A percentile compares a stretch with the other conserved stretches of the same genome.
phyloP scores from a whole-genome alignment of 2,113 vertebrate species.

The Argyrosomus japonicus region DNA sequence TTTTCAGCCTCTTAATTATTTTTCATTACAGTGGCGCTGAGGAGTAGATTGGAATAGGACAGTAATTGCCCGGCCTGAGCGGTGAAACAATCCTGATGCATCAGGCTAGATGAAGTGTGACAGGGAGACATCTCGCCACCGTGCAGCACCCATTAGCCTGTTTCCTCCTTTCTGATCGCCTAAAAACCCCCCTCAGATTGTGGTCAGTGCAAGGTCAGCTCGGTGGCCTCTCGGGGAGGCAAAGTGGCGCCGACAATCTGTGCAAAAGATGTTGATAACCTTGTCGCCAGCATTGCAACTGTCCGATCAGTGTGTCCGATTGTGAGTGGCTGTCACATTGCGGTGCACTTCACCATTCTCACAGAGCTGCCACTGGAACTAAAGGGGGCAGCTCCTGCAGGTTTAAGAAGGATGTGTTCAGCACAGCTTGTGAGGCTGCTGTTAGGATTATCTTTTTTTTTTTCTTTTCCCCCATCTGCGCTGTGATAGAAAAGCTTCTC shows the following conservation, averaged over 20 bases:
- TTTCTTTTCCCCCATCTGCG: slow-evolving; percentile 54
- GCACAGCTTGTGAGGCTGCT: slow-evolving; percentile 75
- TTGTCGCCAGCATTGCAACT: slow-evolving; percentile 77
- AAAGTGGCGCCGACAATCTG: slow-evolving; percentile 82
- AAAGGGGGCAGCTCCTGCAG: slow-evolving; percentile 66
- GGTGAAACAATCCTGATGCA: slow-evolving; percentile 91
- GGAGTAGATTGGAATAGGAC: slow-evolving; percentile 98
- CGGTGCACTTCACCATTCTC: slow-evolving; percentile 65
- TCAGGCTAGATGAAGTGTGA: slow-evolving; percentile 99
- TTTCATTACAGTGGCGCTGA: slow-evolving; percentile 96
- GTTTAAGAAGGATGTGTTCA: slow-evolving; percentile 76
- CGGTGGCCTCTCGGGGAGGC: slow-evolving; percentile 84
- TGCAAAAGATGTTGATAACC: slow-evolving; percentile 85
- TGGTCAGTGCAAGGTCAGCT: slow-evolving; percentile 93
- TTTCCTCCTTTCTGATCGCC: slow-evolving; percentile 93
- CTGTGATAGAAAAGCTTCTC: slow-evolving; percentile 75
- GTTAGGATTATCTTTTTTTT: slow-evolving; percentile 68
- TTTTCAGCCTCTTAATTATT: slow-evolving; percentile 99
- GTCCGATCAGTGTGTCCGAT: slow-evolving; percentile 64
- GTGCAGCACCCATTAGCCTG: slow-evolving; percentile 92
- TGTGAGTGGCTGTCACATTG: slow-evolving; percentile 64
- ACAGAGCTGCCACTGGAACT: slow-evolving; percentile 59
- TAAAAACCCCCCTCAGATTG: slow-evolving; percentile 87
- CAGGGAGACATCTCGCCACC: slow-evolving; percentile 95
- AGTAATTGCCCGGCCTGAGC: slow-evolving; percentile 96